phyloP scores from a whole-genome alignment of 1,140 invertebrate genomes.

The Anastatus disparis region DNA sequence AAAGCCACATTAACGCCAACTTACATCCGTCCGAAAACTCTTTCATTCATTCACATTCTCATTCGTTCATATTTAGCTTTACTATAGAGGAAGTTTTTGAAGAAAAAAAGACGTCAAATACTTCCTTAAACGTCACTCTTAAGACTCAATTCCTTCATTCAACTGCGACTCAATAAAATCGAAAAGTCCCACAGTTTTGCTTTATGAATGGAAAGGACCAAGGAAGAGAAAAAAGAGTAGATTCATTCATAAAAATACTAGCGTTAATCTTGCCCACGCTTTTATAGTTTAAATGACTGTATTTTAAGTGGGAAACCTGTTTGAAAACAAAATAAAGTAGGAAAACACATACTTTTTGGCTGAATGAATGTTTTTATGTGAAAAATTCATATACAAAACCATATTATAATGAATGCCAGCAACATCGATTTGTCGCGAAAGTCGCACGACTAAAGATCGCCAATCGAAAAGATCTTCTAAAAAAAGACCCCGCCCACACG shows the following conservation, averaged over 20 bases:
- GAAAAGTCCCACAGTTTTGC: constrained; percentile 24
- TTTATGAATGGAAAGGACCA: background rate
- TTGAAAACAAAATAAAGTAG: no score
- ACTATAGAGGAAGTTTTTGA: background rate
- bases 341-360: constrained; percentile 47
- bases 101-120: constrained; percentile 9
- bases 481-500: no score
- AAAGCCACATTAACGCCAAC: constrained; percentile 13
- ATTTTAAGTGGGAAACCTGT: constrained; percentile 48
- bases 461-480: no score
- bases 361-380: constrained; percentile 40
- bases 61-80: background rate
- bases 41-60: background rate
- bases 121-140: constrained; percentile 33
- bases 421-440: constrained; percentile 48
- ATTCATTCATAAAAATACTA: constrained; percentile 22
- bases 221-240: background rate
- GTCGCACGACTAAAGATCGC: no score
- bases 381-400: no score
- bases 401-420: no score
- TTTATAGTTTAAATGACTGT: constrained; percentile 38
- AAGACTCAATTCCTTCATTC: background rate
- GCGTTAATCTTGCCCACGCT: constrained; percentile 23
- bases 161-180: constrained; percentile 25
- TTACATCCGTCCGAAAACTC: background rate